Base-by-base conservation (phyloP, 2,113 vertebrate species). In the Isichthys henryi region DNA sequence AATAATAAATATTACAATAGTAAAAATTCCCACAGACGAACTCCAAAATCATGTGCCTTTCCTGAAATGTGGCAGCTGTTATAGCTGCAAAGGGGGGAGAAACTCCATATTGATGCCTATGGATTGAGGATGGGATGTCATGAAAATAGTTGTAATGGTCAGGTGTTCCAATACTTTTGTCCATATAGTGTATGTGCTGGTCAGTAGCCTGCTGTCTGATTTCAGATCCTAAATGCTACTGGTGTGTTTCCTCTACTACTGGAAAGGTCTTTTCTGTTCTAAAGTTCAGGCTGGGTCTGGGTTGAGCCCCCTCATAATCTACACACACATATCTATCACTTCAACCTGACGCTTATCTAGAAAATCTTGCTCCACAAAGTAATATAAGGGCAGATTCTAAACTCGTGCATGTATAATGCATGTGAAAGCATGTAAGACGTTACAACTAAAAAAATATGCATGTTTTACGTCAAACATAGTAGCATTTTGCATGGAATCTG, bases 341-440 rank as follows among this genome's bases (percentile, higher is more conserved):
- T 85, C 21, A 49, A 77, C 15, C 35, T 80, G 74, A 39, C 15
- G 5, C 50, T 15, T 49, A 31, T 50, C 83, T 23, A 49, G 83
- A 50, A 27, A 27, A 86, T 27, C 45, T 85, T 85, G 82, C 23
- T 23, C 21, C 17, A 49, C 43, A n/a, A 48, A 13, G 43, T 85
- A 86, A 50, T 15, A 50, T 86, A 49, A 86, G 83, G 83, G 9
- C 48, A 86, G 48, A 80, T 35, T 43, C 74, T 43, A 80, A 80
- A 56, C 85, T 88, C 19, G 87, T 43, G 87, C 87, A 88, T 88
- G 87, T 88, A 15, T 58, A 88, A 58, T 66, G 87, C 87, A 88
- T 88, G 87, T 62, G 52, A 23, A 62, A 45, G 86, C 86, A 88
- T 88, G 86, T 23, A 10, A 45, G 35, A 88, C 19, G 7, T 88